Evolutionary conservation across 2,113 vertebrate species (phyloP).

Genomic region (Grammomys surdaster): DNA sequence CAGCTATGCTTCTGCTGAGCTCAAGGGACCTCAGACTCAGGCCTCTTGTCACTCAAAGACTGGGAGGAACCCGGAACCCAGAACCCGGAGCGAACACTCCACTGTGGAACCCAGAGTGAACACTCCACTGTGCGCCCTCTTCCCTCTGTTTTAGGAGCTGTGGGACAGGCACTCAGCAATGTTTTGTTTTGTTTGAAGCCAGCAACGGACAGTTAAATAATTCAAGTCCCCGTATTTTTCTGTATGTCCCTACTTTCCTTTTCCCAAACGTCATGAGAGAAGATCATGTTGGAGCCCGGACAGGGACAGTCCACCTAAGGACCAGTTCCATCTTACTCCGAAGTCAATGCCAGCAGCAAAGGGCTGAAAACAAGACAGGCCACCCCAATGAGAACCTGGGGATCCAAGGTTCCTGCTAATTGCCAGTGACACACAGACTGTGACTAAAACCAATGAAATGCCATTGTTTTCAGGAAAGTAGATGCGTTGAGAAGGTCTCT

Average conservation of each 20-base stretch:
- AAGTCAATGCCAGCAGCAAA: not conserved
- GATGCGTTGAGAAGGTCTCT: not conserved
- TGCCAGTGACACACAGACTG: rapidly evolving
- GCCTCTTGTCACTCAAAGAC: not conserved
- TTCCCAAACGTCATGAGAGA: not conserved
- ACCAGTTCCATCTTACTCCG: not conserved
- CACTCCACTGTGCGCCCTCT: not conserved
- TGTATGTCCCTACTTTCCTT: not conserved
- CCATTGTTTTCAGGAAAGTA: not conserved
- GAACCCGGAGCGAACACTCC: not conserved
- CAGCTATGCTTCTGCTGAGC: not conserved
- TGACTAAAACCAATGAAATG: not conserved
- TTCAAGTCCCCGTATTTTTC: not conserved
- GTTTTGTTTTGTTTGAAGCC: not conserved
- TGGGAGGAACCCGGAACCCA: not conserved
- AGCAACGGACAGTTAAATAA: not conserved
- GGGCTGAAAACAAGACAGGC: too few relatives aligned
- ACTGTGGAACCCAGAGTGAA: too few relatives aligned
- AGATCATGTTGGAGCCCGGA: not conserved
- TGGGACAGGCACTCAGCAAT: not conserved
- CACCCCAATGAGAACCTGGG: not conserved
- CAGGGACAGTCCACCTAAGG: not conserved
- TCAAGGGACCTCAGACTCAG: not conserved
- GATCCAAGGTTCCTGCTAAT: not conserved
- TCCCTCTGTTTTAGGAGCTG: not conserved